phyloP scores from a whole-genome alignment of 2,888 invertebrate genomes.

The Bibio marci region DNA sequence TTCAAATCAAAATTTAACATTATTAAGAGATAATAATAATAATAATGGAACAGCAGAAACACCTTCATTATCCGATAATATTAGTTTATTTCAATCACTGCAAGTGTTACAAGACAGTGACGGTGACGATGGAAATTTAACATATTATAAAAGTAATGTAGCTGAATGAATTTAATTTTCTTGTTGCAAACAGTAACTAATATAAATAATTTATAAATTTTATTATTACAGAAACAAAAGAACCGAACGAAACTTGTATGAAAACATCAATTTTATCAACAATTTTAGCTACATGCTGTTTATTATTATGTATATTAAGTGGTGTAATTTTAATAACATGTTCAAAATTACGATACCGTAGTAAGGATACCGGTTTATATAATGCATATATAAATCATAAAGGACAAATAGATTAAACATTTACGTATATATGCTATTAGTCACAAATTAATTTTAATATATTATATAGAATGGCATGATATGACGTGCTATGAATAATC shows the following conservation, averaged over 20 bases:
- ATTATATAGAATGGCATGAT: no score
- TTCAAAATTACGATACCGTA: constrained; percentile 48
- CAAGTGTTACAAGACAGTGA: constrained; percentile 77
- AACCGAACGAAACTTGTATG: constrained; percentile 44
- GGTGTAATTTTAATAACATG: constrained; percentile 61
- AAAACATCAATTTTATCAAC: constrained; percentile 47
- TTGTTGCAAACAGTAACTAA: no score
- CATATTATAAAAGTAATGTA: no score
- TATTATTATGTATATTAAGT: constrained; percentile 51
- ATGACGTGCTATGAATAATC: no score
- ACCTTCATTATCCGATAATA: constrained; percentile 58
- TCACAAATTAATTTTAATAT: no score
- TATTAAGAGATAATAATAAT: constrained; percentile 20
- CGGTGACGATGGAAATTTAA: constrained; percentile 39
- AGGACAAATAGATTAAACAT: constrained; percentile 38
- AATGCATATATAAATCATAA: constrained; percentile 44
- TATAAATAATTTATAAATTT: no score
- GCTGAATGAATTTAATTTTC: no score
- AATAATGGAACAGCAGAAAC: constrained; percentile 38
- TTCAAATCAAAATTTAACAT: constrained; percentile 28
- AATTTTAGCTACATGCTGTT: constrained; percentile 46
- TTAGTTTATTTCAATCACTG: constrained; percentile 76
- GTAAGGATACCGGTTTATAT: constrained; percentile 29
- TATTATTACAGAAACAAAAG: constrained; percentile 7
- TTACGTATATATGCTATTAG: no score